These are phyloP conservation scores for Enteromius unitaeniatus DNA, from an alignment of 2,797 vertebrate genomes.

Conservation along the genomic window DNA sequence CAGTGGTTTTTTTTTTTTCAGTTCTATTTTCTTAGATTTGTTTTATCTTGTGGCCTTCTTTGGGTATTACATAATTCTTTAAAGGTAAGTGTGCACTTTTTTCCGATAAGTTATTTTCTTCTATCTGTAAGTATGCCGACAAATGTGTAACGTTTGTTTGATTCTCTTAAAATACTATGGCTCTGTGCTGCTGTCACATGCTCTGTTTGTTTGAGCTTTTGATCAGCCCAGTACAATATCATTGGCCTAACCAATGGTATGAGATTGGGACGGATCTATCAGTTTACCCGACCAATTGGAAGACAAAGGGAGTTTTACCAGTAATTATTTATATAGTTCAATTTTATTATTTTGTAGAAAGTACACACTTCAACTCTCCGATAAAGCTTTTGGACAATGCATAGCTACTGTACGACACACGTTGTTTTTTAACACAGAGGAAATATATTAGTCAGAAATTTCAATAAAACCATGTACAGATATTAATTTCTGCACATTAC, in stretches of 20 bases:
- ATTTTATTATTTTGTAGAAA: neutral
- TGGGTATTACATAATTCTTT: neutral
- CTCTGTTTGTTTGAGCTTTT: slow-evolving; percentile 14
- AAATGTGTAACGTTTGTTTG: neutral
- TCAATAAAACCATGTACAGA: neutral
- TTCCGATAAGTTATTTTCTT: neutral
- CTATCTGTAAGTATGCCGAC: neutral
- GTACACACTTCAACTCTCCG: neutral
- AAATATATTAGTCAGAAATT: neutral
- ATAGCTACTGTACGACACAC: too few species aligned
- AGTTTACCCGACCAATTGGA: neutral
- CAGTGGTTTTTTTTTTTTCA: neutral
- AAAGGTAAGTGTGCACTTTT: neutral
- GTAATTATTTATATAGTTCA: neutral
- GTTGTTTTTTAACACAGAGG: neutral
- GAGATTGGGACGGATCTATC: neutral
- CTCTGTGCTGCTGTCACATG: neutral
- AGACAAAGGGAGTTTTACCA: neutral
- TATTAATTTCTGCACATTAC: neutral
- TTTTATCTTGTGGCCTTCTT: neutral
- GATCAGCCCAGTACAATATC: neutral
- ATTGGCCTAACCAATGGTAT: neutral
- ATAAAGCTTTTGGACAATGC: neutral
- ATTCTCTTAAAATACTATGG: neutral
- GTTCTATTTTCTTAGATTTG: neutral